phyloP scores from a whole-genome alignment of 1,140 invertebrate species.

The Macrobrachium rosenbergii region DNA sequence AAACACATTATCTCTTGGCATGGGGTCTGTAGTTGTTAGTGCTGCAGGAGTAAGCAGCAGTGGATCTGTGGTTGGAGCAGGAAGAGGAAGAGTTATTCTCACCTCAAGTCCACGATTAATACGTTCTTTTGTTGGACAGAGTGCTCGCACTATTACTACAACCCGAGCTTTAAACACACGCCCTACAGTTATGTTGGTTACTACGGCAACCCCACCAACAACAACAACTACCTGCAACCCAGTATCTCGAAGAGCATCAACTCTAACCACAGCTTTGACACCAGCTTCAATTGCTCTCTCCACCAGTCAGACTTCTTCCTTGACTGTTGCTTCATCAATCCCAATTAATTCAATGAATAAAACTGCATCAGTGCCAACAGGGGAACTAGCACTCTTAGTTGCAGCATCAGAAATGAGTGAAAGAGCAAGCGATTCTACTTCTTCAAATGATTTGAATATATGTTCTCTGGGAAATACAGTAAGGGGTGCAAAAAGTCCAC shows the following conservation, averaged over 20 bases:
- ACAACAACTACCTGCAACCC: background rate
- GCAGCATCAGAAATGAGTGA: constrained; percentile 58
- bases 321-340: background rate
- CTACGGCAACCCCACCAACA: background rate
- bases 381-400: constrained; percentile 42
- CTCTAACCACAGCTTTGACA: constrained; percentile 8
- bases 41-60: constrained; percentile 14
- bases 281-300: constrained; percentile 3
- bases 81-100: constrained; percentile 41
- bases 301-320: background rate
- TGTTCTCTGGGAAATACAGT: background rate
- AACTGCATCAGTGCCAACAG: constrained; percentile 26
- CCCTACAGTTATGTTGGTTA: constrained; percentile 47
- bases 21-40: constrained; percentile 38
- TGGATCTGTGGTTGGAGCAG: background rate
- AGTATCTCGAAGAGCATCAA: background rate
- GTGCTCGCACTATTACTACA: constrained; percentile 3
- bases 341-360: background rate
- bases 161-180: constrained; percentile 1
- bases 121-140: constrained; percentile 30
- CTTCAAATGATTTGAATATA: constrained; percentile 14
- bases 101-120: constrained; percentile 46
- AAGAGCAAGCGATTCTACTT: constrained; percentile 23
- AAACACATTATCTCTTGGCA: constrained; percentile 17
- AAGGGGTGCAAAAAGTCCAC: background rate